A percentile compares a stretch with the other conserved stretches of the same genome.
These are phyloP conservation scores for Caenorhabditis sp. DNA, from an alignment of 2,888 invertebrate species.

Conservation along the genomic window DNA sequence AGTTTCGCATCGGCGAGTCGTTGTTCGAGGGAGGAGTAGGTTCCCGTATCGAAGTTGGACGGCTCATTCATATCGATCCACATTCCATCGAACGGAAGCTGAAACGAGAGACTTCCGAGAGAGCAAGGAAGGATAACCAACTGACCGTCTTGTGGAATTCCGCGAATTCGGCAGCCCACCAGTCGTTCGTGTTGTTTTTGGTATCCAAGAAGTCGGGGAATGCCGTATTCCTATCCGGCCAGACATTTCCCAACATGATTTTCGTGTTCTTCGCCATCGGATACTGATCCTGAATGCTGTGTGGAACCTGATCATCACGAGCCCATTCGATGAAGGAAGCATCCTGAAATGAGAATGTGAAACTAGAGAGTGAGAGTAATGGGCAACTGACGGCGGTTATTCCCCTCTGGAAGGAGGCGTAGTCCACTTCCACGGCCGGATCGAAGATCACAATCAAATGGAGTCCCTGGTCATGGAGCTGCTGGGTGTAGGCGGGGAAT, in stretches of 20 bases:
- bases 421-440: constrained; percentile 76
- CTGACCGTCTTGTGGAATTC: constrained; percentile 58
- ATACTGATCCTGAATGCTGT: constrained; percentile 58
- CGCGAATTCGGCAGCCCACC: constrained; percentile 68
- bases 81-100: constrained; percentile 83
- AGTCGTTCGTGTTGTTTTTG: constrained; percentile 52
- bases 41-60: constrained; percentile 83
- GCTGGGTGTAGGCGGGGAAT: constrained; percentile 67
- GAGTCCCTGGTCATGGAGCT: constrained; percentile 68
- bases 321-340: constrained; percentile 68
- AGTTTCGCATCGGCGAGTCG: constrained; percentile 41
- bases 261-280: constrained; percentile 62
- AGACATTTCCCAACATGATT: constrained; percentile 69
- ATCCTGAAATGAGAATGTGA: constrained; percentile 41
- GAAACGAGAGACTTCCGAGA: neutral
- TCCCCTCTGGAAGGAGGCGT: constrained; percentile 71
- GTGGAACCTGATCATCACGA: constrained; percentile 55
- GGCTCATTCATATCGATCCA: constrained; percentile 95
- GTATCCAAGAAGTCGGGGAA: constrained; percentile 71
- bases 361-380: neutral
- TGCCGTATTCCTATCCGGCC: constrained; percentile 64
- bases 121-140: neutral
- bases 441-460: constrained; percentile 76
- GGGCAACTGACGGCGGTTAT: constrained; percentile 19
- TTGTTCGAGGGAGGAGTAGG: constrained; percentile 31